These are phyloP conservation scores for Petrolisthes cinctipes DNA, from an alignment of 2,888 invertebrate species.

Conservation along the genomic window DNA sequence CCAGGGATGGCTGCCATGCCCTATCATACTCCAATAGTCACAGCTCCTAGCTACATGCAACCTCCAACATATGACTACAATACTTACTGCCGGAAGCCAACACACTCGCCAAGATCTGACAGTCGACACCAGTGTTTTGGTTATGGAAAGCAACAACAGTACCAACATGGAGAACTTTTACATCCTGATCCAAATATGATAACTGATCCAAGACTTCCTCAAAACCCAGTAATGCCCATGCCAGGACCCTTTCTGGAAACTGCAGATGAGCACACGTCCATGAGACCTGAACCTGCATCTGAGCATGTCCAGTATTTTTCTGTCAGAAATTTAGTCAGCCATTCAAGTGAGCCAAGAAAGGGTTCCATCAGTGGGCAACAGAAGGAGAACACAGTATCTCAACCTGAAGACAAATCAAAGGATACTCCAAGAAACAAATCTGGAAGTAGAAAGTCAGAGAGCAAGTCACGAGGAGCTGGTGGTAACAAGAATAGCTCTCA, in stretches of 20 bases:
- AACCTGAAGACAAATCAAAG: conserved; percentile 60
- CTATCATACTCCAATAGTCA: conserved; percentile 46
- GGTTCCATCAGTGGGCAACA: conserved; percentile 45
- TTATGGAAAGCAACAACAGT: conserved; percentile 57
- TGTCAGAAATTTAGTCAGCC: conserved; percentile 63
- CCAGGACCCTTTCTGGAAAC: conserved; percentile 53
- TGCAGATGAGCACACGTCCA: conserved; percentile 48
- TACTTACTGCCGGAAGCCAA: conserved; percentile 50
- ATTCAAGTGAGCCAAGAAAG: conserved; percentile 54
- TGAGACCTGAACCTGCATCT: conserved; percentile 56
- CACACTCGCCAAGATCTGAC: conserved; percentile 57
- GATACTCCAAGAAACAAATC: conserved; percentile 53
- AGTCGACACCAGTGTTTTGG: conserved; percentile 58
- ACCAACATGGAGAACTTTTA: conserved; percentile 53
- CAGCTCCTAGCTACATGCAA: conserved; percentile 52
- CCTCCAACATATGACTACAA: conserved; percentile 57
- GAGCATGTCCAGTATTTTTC: conserved; percentile 64
- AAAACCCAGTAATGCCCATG: conserved; percentile 52
- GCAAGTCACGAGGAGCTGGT: conserved; percentile 53
- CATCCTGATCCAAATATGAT: conserved; percentile 50
- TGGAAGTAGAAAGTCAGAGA: conserved; percentile 54
- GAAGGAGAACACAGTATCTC: conserved; percentile 46
- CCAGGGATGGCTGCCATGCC: conserved; percentile 47
- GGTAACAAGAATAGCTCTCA: conserved; percentile 49
- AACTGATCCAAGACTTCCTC: conserved; percentile 47